Evolutionary conservation across 2,113 vertebrate genomes (phyloP), one percentile per base, ranked within the genome.

Genomic region (Burhinus bistriatus): DNA sequence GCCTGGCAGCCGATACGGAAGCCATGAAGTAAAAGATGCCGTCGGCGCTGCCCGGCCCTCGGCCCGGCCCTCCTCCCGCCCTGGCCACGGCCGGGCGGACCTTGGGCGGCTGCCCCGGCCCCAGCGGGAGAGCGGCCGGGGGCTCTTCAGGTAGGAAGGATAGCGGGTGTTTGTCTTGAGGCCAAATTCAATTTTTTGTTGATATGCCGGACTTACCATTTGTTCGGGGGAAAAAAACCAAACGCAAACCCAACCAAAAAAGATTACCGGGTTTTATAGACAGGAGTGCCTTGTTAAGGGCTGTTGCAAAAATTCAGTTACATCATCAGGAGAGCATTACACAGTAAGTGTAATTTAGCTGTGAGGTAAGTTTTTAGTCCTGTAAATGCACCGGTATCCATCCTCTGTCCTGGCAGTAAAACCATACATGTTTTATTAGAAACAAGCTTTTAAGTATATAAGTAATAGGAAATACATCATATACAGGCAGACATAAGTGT

Each of bases 1-100:
- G 2, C 18, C 6, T 1, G 26, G 25, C 6, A 29, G 14, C 2
- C 2, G 1, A 2, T 4, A 2, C 2, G 3, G 25, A 4, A 2
- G 5, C 4, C 1, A 5, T 6, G 16, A 18, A 54, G 21, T 17
- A 1, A 9, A 44, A 13, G 19, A 29, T 3, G 20, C 5, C 2
- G 4, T 2, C 1, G 6, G 40, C 5, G 7, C 40, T 14, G 34
- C 20, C 40, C 1, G 4, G 21, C 8, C 34, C 29, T 26, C 6
- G 20, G 18, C 22, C 25, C 17, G 4, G 15, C 17, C 36, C 19
- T 9, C 19, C 9, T 11, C 12, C 10, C 2, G 9, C 14, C 2
- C 49, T 16, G 58, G 49, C 3, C 6, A 4, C 47, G 47, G 47
- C 47, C 19, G 47, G 47, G 47, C 47, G 47, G 47, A 19, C 47